These are phyloP conservation scores for Glossophaga mutica DNA, from an alignment of 2,797 vertebrate species.

Conservation along the genomic window DNA sequence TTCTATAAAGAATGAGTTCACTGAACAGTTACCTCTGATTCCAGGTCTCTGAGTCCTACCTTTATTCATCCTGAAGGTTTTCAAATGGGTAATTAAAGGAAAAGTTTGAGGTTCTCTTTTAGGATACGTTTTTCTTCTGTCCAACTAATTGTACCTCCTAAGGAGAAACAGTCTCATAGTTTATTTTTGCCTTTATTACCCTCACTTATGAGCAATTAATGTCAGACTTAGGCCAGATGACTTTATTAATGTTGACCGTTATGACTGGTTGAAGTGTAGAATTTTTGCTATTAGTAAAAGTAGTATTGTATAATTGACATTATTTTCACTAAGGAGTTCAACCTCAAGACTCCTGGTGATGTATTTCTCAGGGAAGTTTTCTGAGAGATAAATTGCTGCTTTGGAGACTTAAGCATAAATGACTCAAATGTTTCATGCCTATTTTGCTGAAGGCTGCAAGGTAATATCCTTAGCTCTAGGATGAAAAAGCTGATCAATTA, in stretches of 20 bases:
- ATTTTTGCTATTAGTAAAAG: neutral
- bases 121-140: neutral
- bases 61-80: neutral
- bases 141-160: neutral
- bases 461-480: neutral
- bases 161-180: neutral
- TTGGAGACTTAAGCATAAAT: neutral
- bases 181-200: neutral
- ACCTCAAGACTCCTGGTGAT: neutral
- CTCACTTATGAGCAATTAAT: neutral
- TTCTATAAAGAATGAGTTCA: neutral
- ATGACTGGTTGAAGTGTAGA: neutral
- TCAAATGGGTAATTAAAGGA: neutral
- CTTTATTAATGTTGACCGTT: neutral
- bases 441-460: neutral
- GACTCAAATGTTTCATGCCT: neutral
- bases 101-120: neutral
- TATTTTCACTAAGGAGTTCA: neutral
- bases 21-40: neutral
- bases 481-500: neutral
- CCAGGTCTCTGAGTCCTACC: neutral
- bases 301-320: neutral
- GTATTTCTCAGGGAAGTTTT: conserved; percentile 14
- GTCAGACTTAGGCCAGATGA: neutral
- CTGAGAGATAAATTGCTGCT: neutral